These are phyloP conservation scores for Redunca redunca DNA, from an alignment of 2,113 vertebrate species.

Conservation along the genomic window DNA sequence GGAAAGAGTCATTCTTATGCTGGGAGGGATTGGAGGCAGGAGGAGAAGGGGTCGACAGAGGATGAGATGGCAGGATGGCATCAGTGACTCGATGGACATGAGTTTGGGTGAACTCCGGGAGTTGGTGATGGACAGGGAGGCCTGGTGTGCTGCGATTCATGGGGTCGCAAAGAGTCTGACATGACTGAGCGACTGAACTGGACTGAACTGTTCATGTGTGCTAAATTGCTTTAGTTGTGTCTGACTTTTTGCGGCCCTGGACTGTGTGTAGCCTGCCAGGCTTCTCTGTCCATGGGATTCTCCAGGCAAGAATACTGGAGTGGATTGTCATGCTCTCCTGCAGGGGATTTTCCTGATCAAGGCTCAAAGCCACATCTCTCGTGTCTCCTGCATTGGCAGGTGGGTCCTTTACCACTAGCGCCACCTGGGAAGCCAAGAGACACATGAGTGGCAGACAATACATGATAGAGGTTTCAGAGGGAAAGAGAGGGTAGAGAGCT, in stretches of 20 bases:
- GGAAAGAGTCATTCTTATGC: no score
- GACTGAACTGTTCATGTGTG: not conserved
- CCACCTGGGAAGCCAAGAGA: not conserved
- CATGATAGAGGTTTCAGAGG: not conserved
- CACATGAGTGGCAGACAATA: not conserved
- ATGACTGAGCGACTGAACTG: no score
- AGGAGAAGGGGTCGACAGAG: no score
- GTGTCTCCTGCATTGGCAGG: not conserved
- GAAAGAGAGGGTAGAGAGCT: not conserved
- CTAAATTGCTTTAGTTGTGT: not conserved
- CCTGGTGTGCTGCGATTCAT: no score
- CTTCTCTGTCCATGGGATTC: not conserved
- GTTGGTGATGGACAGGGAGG: no score
- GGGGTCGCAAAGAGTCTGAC: no score
- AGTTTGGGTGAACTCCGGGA: no score
- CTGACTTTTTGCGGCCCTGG: not conserved
- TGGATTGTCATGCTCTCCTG: not conserved
- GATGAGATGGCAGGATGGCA: no score
- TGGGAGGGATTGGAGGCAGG: no score
- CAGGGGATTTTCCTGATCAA: not conserved
- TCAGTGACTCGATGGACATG: accelerated
- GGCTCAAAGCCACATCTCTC: not conserved
- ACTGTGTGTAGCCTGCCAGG: not conserved
- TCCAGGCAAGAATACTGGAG: not conserved
- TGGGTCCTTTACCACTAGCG: not conserved